phyloP scores from a whole-genome alignment of 2,797 vertebrate species.

The Oreochromis mossambicus region DNA sequence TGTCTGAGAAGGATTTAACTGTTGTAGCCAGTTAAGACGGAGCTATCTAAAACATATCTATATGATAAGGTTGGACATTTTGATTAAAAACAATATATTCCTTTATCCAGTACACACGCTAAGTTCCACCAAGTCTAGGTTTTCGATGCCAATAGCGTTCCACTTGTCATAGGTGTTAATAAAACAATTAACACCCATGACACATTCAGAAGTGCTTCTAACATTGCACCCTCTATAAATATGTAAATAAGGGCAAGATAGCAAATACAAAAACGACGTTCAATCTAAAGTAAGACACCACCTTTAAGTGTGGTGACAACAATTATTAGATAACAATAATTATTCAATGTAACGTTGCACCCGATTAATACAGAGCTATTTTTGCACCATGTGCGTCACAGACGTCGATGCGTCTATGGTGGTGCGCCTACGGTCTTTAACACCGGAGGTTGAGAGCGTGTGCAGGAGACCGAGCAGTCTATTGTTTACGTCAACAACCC shows the following conservation, averaged over 20 bases:
- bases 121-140: neutral
- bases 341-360: neutral
- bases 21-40: fast-evolving
- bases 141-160: neutral
- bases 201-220: neutral
- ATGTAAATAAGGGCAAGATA: neutral
- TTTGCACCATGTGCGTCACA: neutral
- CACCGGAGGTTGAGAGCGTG: fast-evolving
- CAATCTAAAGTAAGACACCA: neutral
- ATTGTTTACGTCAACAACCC: neutral
- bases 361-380: neutral
- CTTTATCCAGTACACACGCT: neutral
- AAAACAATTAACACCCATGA: neutral
- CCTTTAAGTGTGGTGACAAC: neutral
- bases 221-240: too few relatives aligned
- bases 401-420: neutral
- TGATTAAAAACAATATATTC: neutral
- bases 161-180: neutral
- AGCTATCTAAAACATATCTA: neutral
- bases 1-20: neutral
- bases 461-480: neutral
- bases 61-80: neutral
- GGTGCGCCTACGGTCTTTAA: neutral
- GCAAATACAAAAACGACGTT: neutral
- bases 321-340: neutral